phyloP scores from a whole-genome alignment of 2,888 invertebrate genomes.

The Drosophila villosipedis region DNA sequence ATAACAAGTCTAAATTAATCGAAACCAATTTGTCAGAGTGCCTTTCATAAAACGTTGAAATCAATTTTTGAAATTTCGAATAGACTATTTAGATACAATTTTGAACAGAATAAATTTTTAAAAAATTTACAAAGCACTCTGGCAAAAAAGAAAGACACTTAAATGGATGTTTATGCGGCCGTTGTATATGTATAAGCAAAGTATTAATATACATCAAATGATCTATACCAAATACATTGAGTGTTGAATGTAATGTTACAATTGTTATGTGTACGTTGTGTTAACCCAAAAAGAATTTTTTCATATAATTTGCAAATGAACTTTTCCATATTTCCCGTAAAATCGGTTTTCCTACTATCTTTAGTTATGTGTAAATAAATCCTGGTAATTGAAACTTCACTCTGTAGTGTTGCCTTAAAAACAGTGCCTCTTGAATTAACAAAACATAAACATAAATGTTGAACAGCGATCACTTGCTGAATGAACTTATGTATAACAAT shows the following conservation, averaged over 20 bases:
- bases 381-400: conserved; percentile 86
- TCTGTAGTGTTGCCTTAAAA: conserved; percentile 92
- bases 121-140: background rate
- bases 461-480: conserved; percentile 56
- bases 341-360: conserved; percentile 22
- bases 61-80: background rate
- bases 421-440: conserved; percentile 89
- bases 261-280: conserved; percentile 33
- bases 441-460: conserved; percentile 48
- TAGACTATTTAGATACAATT: background rate
- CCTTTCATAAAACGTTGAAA: conserved; percentile 6
- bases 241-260: conserved; percentile 51
- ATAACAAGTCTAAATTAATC: background rate
- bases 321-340: conserved; percentile 55
- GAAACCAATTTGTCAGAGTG: conserved; percentile 25
- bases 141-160: background rate
- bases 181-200: conserved; percentile 2
- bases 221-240: conserved; percentile 30
- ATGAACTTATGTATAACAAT: conserved; percentile 43
- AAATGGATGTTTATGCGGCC: background rate
- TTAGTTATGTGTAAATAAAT: conserved; percentile 66
- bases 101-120: background rate
- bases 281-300: conserved; percentile 40
- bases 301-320: conserved; percentile 67
- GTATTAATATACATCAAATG: background rate